Conservation (phyloP, 1,140 invertebrate species). For the Sycophaga agraensis region DNA sequence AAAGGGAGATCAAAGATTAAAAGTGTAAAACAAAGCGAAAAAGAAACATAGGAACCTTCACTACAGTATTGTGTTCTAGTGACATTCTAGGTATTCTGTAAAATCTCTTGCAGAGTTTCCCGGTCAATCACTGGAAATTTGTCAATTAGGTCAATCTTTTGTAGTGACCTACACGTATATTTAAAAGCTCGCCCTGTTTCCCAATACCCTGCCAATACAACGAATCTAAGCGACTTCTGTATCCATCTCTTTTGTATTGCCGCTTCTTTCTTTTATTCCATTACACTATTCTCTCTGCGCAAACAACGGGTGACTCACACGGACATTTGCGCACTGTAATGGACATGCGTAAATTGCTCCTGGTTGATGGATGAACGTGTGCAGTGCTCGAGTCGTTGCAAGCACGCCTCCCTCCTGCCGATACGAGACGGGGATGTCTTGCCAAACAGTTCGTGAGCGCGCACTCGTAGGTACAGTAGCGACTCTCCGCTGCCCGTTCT, state of each 20-base stretch:
- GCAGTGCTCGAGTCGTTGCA: too few relatives aligned
- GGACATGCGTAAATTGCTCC: conserved; percentile 24
- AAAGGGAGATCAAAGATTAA: neutral
- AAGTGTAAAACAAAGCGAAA: neutral
- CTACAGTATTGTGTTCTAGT: neutral
- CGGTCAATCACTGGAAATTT: conserved; percentile 19
- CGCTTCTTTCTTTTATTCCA: too few relatives aligned
- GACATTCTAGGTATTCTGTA: neutral
- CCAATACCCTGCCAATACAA: conserved; percentile 2
- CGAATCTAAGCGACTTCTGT: neutral
- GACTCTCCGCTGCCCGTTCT: too few relatives aligned
- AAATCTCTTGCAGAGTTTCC: neutral
- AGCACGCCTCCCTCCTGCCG: too few relatives aligned
- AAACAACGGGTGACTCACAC: too few relatives aligned
- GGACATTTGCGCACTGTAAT: too few relatives aligned
- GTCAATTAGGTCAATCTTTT: conserved; percentile 22
- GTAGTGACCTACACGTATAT: neutral
- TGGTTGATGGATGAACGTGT: too few relatives aligned
- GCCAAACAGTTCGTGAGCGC: too few relatives aligned
- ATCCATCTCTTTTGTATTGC: too few relatives aligned
- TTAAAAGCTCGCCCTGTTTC: neutral
- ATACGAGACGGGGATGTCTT: too few relatives aligned
- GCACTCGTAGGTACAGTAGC: too few relatives aligned
- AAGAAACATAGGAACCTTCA: neutral
- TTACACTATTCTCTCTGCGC: too few relatives aligned